Evolutionary conservation across 2,888 invertebrate species (phyloP), one percentile per base, ranked within the genome.

Genomic region (Drosophila demipolita): DNA sequence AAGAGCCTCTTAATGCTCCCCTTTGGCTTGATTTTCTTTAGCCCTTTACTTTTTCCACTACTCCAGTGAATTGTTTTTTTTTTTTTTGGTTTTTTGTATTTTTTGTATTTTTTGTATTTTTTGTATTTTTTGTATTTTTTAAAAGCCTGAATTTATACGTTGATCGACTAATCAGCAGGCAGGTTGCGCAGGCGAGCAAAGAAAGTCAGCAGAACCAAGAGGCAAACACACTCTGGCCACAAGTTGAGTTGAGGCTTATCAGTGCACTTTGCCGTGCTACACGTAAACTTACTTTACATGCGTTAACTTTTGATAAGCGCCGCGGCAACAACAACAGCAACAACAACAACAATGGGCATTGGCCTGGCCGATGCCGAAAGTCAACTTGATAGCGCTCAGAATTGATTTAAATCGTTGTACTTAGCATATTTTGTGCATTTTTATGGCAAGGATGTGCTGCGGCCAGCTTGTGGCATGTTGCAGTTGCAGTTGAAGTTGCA

Each of bases 201-300:
- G 90, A 89, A 82, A 82, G 79, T 82, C 67, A 36, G 52, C 50
- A 35, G 59, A 29, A 17, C 9, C 54, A 0, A 26, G 54, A 26
- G 49, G 17, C 42, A 42, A 11, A 17, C 5, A 11, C 60, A 33
- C 40, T 15, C 26, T 15, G 15, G 50, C 17, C 55, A 42, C 52
- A 48, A 23, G 36, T 55, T 29, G 23, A 59, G 50, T 17, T 23
- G 23, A 23, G 15, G 61, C 89, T 87, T 87, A 87, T 87, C 87
- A 87, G 77, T 87, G 87, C 89, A 87, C 89, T 87, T 87, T 89
- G 85, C 89, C 83, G 77, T 67, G 70, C 82, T 88, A 88, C 87
- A 88, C 90, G 87, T 86, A 88, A 88, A 88, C 90, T 86, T 88
- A 88, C 87, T 88, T 83, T 88, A 88, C 89, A 85, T 77, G 87